Conservation (phyloP, 1,140 invertebrate species). For the Metaphire vulgaris region DNA sequence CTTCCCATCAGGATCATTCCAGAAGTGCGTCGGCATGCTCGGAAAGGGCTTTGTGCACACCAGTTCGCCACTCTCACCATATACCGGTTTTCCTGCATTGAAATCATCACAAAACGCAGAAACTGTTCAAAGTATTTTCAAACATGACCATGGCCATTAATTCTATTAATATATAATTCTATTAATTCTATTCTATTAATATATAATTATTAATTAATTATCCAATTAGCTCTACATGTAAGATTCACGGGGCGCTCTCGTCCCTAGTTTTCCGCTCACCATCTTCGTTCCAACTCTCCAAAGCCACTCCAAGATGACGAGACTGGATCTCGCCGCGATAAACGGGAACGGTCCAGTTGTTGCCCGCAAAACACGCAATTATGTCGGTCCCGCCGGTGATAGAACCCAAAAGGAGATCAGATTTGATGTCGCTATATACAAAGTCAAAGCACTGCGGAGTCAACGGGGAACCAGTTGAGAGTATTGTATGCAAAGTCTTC, state of each 20-base stretch:
- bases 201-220: too few relatives aligned
- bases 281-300: constrained; percentile 52
- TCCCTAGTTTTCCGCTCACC: constrained; percentile 49
- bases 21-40: constrained; percentile 59
- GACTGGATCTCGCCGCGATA: constrained; percentile 58
- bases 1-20: constrained; percentile 56
- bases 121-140: neutral
- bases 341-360: constrained; percentile 56
- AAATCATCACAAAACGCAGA: neutral
- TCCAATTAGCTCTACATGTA: too few relatives aligned
- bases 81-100: constrained; percentile 51
- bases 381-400: constrained; percentile 61
- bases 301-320: constrained; percentile 56
- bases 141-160: neutral
- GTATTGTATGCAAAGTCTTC: constrained; percentile 52
- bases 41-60: constrained; percentile 60
- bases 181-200: too few relatives aligned
- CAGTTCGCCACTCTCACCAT: constrained; percentile 57
- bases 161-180: neutral
- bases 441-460: constrained; percentile 57
- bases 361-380: constrained; percentile 59
- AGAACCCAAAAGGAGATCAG: constrained; percentile 57
- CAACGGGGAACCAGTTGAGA: constrained; percentile 60
- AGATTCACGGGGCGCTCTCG: too few relatives aligned
- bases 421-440: constrained; percentile 58